Base-by-base conservation (phyloP, 2,797 vertebrate genomes). In the Leuciscus waleckii region DNA sequence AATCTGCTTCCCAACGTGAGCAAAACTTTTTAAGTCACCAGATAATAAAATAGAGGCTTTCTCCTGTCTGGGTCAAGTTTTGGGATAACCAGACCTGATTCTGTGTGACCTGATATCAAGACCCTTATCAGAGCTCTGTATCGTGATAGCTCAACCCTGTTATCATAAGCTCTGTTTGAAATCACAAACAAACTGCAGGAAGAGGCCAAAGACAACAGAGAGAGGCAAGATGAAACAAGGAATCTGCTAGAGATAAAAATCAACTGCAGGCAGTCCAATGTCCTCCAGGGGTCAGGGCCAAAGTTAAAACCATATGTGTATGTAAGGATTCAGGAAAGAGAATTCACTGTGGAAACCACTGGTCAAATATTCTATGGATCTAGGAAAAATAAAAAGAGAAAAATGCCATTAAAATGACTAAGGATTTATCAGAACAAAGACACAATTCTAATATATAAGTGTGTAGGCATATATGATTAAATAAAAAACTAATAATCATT, bases 161-260 rank as follows among this genome's bases (percentile, higher is more conserved):
- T 89, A 90, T 89, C 87, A 82, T 84, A 78, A 75, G 78, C 81
- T 74, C 58, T 81, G 84, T 85, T 84, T 89, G 84, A 88, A 83
- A 86, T 74, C 70, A 67, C 87, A 88, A 88, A 86, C 87, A 88
- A 83, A 85, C 83, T 81, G 71, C 74, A 75, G 77, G 71, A 75
- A 56, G 82, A 81, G 85, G 86, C 79, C 85, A 83, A 87, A 87
- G 65, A 87, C 80, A 87, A 89, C 85, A 89, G 58, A 67, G 67
- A 63, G 73, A 68, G 43, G 51, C 46, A 71, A 88, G 86, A 86
- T 90, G 77, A 85, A 82, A 84, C 80, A 69, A 75, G 73, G 58
- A 65, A 49, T 84, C 81, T 69, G 46, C 49, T 5, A 14, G 46
- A 88, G 85, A 89, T 87, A 86, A 84, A 85, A 75, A 35, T 21